Evolutionary conservation across 2,113 vertebrate species (phyloP).

Genomic region (Myiopsitta monachus): DNA sequence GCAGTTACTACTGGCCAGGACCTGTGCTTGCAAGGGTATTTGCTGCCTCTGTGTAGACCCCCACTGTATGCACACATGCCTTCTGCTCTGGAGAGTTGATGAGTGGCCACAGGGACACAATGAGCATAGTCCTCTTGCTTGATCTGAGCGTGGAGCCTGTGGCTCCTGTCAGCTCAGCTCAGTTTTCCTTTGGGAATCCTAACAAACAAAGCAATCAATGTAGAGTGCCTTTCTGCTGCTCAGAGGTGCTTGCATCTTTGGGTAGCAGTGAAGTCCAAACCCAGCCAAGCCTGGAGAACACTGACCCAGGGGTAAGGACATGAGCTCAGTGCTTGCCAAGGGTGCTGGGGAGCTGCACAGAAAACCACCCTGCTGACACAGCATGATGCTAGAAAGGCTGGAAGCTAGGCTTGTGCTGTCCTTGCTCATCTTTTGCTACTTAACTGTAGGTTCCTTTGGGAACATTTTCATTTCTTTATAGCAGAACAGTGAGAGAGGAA

Average conservation of each 20-base stretch:
- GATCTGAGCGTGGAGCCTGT: background rate
- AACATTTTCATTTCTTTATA: background rate
- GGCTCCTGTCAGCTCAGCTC: background rate
- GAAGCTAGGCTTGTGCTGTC: background rate
- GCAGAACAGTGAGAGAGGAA: background rate
- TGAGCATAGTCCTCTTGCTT: background rate
- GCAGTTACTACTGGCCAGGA: background rate
- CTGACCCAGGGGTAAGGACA: rapidly evolving
- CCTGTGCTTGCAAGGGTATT: background rate
- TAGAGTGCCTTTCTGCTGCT: background rate
- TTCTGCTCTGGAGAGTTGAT: background rate
- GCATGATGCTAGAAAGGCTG: background rate
- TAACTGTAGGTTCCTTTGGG: background rate
- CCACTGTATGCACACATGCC: background rate
- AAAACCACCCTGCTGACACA: background rate
- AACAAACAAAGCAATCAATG: background rate
- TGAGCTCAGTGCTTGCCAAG: background rate
- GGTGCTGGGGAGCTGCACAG: background rate
- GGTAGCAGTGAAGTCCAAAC: background rate
- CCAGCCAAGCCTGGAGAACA: background rate
- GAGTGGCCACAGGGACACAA: background rate
- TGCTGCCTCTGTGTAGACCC: background rate
- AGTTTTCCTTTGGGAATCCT: background rate
- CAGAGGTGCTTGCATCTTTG: background rate
- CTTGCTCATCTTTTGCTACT: background rate